Evolutionary conservation across 1,140 invertebrate species (phyloP), one percentile per base, ranked within the genome.

Genomic region (Hylaeus volcanicus): DNA sequence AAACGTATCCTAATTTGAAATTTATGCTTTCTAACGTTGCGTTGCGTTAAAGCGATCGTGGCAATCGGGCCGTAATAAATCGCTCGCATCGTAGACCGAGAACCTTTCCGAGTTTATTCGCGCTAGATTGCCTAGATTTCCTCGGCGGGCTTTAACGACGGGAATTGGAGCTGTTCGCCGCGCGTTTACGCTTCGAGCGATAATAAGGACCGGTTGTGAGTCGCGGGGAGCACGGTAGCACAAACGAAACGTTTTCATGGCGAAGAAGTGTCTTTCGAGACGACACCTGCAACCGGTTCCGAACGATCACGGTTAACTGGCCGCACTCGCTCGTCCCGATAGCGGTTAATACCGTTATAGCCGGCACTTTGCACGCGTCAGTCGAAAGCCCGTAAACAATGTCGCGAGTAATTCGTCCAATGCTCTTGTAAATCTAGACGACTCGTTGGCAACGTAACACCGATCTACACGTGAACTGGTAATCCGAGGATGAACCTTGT

Each of bases 211-310:
- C 60, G 73, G 61, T 26, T 45, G 63, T 12, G 37, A 2, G 55
- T 4, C 15, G n/a, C n/a, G 39, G 53, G 14, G 37, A 5, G 14
- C 11, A 41, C 71, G 60, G 78, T 70, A 56, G 60, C 60, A 56
- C 63, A 45, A 60, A 68, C 71, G 78, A 69, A 55, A 80, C 56
- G 45, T 75, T 61, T 69, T 51, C 39, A 1, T 37, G 53, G 4
- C 15, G 55, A 48, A 55, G 70, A 80, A 68, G 37, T 51, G 71
- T 61, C 53, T 74, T 72, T 65, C 51, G 43, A 45, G 61, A 73
- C 84, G 86, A 88, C 84, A 91, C 89, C 82, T 90, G 90, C 86
- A 90, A 92, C 91, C 91, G 90, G 91, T 92, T 92, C 88, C 87
- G 77, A 87, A 81, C 83, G 86, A 90, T 90, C 88, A 86, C 88